Evolutionary conservation across 1,140 invertebrate genomes (phyloP).

Genomic region (Pseudomyrmex concolor): DNA sequence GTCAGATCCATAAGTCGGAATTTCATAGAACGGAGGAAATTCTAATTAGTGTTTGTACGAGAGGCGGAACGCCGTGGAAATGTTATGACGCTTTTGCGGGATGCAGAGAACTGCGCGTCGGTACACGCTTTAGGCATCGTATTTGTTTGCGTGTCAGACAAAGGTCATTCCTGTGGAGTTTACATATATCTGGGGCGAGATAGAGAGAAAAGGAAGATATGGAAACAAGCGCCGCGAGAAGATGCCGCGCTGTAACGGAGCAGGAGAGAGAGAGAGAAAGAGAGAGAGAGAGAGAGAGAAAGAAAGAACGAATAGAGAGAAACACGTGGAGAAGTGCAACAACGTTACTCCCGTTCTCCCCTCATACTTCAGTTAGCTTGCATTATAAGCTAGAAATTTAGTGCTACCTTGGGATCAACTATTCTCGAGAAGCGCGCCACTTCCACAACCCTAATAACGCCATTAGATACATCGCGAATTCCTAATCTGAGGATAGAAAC

Average conservation of each 20-base stretch:
- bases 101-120: conserved; percentile 25
- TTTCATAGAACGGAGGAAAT: conserved; percentile 62
- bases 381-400: conserved; percentile 81
- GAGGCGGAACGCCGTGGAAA: conserved; percentile 47
- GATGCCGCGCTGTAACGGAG: not conserved
- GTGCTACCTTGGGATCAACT: conserved; percentile 78
- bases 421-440: conserved; percentile 78
- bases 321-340: conserved; percentile 54
- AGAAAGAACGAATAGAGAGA: conserved; percentile 28
- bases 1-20: conserved; percentile 56
- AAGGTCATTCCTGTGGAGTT: conserved; percentile 63
- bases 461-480: conserved; percentile 81
- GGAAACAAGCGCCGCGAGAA: conserved; percentile 15
- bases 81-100: conserved; percentile 59
- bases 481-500: conserved; percentile 82
- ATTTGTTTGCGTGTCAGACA: conserved; percentile 62
- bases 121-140: conserved; percentile 50
- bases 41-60: conserved; percentile 66
- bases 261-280: not conserved
- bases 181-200: conserved; percentile 40
- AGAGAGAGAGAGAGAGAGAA: not conserved
- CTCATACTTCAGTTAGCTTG: conserved; percentile 77
- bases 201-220: not conserved
- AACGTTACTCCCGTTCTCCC: conserved; percentile 60
- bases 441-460: conserved; percentile 82